Base-by-base conservation (phyloP, 2,888 invertebrate species). In the Erannis defoliaria region DNA sequence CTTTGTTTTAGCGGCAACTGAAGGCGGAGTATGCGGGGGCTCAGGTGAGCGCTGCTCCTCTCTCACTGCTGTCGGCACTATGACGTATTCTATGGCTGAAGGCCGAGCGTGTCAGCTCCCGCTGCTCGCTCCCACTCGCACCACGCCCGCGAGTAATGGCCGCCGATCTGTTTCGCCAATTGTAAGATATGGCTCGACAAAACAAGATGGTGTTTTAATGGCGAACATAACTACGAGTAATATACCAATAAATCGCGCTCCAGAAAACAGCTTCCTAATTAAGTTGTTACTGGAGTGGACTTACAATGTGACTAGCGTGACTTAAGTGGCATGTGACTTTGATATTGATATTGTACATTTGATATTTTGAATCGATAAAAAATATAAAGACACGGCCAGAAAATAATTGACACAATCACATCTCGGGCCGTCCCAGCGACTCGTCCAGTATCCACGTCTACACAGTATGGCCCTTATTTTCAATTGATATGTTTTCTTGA, bases 201-300 rank as follows among this genome's bases (percentile, higher is more conserved):
- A 84, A 84, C 77, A 82, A 84, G 82, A 83, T 73, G 79, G 73
- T 74, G 74, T 80, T 82, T 83, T 84, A 85, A 85, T 81, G 78
- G 78, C 71, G 57, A 67, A 70, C 77, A 80, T 81, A 81, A 80
- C 80, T 76, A 76, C 73, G 75, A 71, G 75, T 76, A 75, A 80
- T 76, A 78, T 71, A 63, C 72, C 64, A 63, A 81, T 82, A 80
- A 77, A 78, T 79, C 68, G 66, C 69, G 64, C 71, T 70, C 74
- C 9, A 67, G 72, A 70, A 76, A 68, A 73, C 70, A 68, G 63
- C 66, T 72, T 72, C 64, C 67, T 76, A 74, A 80, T 75, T 73
- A 76, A 78, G 73, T 77, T 72, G 73, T 71, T 66, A 66, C 71
- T 66, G 67, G 43, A 66, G 67, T 67, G 43, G 35, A 31, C 40